Conservation (phyloP, 2,113 vertebrate species). For the Platichthys stellatus region DNA sequence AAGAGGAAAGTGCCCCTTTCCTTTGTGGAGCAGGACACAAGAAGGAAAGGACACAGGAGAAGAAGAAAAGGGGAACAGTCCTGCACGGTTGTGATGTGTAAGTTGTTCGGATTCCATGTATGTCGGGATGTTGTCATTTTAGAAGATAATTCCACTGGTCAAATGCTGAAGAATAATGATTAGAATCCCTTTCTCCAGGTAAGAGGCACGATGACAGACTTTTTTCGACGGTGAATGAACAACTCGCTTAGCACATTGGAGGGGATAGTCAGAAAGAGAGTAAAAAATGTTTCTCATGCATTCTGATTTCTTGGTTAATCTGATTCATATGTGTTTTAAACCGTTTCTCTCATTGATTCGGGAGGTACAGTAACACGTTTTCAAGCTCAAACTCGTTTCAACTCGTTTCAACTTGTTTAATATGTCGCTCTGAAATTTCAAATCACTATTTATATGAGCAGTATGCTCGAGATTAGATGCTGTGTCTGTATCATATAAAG, state of each 20-base stretch:
- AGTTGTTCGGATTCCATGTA: conserved; percentile 15
- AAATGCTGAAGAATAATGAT: conserved; percentile 19
- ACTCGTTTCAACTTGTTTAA: not conserved
- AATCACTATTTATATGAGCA: not conserved
- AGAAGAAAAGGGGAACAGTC: conserved; percentile 41
- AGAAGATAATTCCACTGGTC: not conserved
- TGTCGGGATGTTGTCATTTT: conserved; percentile 4
- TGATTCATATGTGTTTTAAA: not conserved
- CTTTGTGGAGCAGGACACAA: conserved; percentile 64
- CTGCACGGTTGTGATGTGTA: conserved; percentile 20
- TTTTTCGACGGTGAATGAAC: not conserved
- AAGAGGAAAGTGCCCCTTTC: conserved; percentile 77
- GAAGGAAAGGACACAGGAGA: conserved; percentile 64
- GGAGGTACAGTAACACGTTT: not conserved
- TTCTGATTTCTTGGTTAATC: not conserved
- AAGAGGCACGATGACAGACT: conserved; percentile 30
- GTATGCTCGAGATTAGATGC: not conserved
- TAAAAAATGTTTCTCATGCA: not conserved
- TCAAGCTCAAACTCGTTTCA: not conserved
- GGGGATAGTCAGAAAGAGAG: not conserved
- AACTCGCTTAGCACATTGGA: not conserved
- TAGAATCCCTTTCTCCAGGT: conserved; percentile 52
- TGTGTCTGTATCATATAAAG: not conserved
- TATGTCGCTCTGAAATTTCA: not conserved
- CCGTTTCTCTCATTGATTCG: conserved; percentile 3